These are phyloP conservation scores for Octodonta nipae DNA, from an alignment of 2,888 invertebrate genomes.

Conservation along the genomic window DNA sequence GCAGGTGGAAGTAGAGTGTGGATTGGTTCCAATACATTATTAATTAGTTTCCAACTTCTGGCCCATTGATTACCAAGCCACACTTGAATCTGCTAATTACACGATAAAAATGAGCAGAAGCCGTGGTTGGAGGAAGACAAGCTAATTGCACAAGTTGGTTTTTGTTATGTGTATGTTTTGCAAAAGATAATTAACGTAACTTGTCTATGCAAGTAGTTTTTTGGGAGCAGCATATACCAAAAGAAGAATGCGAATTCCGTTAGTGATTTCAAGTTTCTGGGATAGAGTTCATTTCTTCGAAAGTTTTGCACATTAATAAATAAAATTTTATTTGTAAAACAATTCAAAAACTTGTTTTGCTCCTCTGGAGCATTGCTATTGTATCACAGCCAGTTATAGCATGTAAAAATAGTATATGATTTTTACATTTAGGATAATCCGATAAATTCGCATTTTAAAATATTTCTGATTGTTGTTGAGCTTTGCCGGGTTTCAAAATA, in stretches of 20 bases:
- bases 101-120: background rate
- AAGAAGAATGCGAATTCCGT: background rate
- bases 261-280: background rate
- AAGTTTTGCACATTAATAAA: background rate
- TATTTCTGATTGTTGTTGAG: no score
- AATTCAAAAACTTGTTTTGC: slow-evolving; percentile 3
- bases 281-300: background rate
- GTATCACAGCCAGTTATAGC: slow-evolving; percentile 8
- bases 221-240: background rate
- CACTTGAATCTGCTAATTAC: background rate
- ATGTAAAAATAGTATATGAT: slow-evolving; percentile 9
- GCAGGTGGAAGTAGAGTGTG: no score
- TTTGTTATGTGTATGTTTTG: no score
- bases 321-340: background rate
- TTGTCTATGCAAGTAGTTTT: background rate
- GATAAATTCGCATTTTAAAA: background rate
- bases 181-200: no score
- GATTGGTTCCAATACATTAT: no score
- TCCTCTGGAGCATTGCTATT: slow-evolving; percentile 6
- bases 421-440: slow-evolving; percentile 3
- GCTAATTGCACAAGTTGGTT: no score
- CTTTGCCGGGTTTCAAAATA: slow-evolving; percentile 3
- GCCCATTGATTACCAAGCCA: background rate
- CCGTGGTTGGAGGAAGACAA: no score
- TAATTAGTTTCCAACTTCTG: background rate